Evolutionary conservation across 2,888 invertebrate species (phyloP).

Genomic region (Odontomyia ornata): DNA sequence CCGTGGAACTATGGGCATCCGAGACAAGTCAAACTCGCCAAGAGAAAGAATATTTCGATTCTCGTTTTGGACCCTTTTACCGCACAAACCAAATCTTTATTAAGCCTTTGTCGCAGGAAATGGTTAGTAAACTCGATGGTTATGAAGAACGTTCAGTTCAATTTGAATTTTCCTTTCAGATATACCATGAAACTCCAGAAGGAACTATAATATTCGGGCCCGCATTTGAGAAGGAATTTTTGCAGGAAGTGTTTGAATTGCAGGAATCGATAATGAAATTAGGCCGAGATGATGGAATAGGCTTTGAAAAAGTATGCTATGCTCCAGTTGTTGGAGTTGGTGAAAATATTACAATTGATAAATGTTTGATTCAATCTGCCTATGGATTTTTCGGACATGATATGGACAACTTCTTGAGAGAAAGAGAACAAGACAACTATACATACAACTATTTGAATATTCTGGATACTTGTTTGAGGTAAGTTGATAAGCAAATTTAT

Average conservation of each 20-base stretch:
- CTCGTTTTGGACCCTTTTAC: conserved; percentile 88
- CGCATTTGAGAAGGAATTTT: conserved; percentile 79
- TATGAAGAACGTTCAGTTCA: too few relatives aligned
- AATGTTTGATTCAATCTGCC: conserved; percentile 85
- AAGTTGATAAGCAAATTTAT: conserved; percentile 37
- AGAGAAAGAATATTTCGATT: conserved; percentile 89
- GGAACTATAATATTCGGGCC: conserved; percentile 74
- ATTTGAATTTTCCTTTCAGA: conserved; percentile 54
- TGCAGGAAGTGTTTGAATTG: conserved; percentile 75
- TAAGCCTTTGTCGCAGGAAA: conserved; percentile 68
- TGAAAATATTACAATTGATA: conserved; percentile 65
- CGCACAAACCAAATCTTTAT: conserved; percentile 90
- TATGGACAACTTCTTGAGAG: conserved; percentile 65
- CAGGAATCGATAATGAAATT: conserved; percentile 73
- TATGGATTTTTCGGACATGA: conserved; percentile 80
- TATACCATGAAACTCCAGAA: conserved; percentile 62
- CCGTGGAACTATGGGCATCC: conserved; percentile 93
- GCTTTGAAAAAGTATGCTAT: conserved; percentile 79
- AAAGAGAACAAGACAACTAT: conserved; percentile 59
- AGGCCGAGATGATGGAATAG: conserved; percentile 67
- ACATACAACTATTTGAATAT: conserved; percentile 63
- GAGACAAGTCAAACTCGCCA: conserved; percentile 79
- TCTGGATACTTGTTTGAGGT: conserved; percentile 61
- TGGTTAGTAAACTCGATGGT: conserved; percentile 64
- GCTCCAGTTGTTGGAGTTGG: conserved; percentile 80